Evolutionary conservation across 1,140 invertebrate species (phyloP).

Genomic region (Goniozus legneri): DNA sequence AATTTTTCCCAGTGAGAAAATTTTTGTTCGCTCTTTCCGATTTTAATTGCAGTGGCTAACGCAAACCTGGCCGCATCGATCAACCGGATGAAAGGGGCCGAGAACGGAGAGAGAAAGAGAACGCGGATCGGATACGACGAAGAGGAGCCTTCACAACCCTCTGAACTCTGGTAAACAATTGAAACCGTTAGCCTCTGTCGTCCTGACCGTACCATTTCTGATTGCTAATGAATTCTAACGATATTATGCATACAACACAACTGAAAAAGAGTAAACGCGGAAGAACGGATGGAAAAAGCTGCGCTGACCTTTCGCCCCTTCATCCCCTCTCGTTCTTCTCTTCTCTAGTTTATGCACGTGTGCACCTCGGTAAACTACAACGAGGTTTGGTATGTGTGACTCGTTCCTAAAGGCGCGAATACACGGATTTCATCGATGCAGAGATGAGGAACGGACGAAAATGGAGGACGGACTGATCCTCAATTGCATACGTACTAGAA

Average conservation of each 20-base stretch:
- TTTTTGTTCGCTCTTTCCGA: no score
- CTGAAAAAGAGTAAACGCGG: conserved; percentile 26
- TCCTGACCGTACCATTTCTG: conserved; percentile 46
- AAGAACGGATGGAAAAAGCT: conserved; percentile 32
- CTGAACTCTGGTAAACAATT: conserved; percentile 45
- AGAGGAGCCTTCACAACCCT: conserved; percentile 17
- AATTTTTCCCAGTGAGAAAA: no score
- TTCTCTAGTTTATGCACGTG: background rate
- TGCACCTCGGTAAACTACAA: no score
- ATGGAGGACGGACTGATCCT: no score
- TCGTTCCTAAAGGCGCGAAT: background rate
- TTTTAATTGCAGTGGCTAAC: no score
- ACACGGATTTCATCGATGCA: no score
- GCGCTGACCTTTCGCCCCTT: background rate
- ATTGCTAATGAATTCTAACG: conserved; percentile 57
- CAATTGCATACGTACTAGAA: no score
- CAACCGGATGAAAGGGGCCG: no score
- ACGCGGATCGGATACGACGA: no score
- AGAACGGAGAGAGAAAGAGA: background rate
- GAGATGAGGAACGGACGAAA: no score
- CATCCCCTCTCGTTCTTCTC: background rate
- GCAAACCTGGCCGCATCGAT: no score
- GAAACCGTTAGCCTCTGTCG: conserved; percentile 24
- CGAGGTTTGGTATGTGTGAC: no score
- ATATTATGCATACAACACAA: conserved; percentile 53